Percentiles rank a stretch among this genome's conserved stretches.
These are phyloP conservation scores for Limosa lapponica DNA, from an alignment of 2,797 vertebrate genomes.

Conservation along the genomic window DNA sequence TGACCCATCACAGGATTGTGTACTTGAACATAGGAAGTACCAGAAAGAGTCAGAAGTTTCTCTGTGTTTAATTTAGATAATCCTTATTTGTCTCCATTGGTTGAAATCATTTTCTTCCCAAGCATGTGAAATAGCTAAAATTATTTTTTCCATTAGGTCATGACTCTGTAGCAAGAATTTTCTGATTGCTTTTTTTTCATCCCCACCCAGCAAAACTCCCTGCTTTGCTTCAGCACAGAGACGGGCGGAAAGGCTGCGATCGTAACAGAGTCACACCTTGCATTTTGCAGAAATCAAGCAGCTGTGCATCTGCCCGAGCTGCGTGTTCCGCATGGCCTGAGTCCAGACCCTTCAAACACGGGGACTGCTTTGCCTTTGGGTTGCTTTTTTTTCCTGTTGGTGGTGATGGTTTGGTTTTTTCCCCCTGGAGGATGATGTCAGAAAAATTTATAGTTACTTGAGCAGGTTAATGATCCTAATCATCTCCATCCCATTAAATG, in stretches of 20 bases:
- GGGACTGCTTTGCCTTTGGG: background rate
- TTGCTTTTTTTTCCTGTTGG: background rate
- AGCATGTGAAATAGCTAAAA: constrained; percentile 16
- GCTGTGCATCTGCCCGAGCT: background rate
- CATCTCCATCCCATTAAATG: background rate
- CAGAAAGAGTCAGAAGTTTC: background rate
- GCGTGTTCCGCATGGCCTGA: rapidly evolving
- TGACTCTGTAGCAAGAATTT: constrained; percentile 41
- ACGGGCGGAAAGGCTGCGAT: background rate
- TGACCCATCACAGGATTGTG: background rate
- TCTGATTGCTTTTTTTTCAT: background rate
- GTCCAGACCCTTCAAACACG: background rate
- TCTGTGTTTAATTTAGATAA: constrained; percentile 51
- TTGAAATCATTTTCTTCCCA: constrained; percentile 29
- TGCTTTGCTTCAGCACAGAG: background rate
- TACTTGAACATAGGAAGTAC: constrained; percentile 4
- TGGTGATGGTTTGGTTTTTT: background rate
- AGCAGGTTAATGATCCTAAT: background rate
- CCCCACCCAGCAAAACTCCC: constrained; percentile 10
- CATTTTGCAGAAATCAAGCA: background rate
- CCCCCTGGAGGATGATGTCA: background rate
- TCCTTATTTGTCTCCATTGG: background rate
- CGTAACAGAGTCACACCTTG: background rate
- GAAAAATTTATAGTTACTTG: background rate
- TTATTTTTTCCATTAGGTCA: constrained; percentile 21